Conservation (phyloP, 2,113 vertebrate genomes). For the Shinisaurus crocodilurus region DNA sequence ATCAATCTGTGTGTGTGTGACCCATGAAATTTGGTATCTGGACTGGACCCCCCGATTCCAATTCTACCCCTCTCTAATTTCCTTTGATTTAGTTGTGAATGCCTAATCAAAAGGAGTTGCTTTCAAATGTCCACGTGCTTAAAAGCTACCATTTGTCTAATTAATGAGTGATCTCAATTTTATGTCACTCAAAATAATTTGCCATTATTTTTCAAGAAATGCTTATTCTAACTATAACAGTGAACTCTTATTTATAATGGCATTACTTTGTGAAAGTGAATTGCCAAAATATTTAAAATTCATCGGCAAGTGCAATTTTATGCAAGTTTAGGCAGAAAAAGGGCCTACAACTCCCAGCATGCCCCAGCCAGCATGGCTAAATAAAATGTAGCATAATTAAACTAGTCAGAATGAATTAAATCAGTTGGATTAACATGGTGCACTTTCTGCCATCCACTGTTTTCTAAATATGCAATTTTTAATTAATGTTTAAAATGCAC, state of each 20-base stretch:
- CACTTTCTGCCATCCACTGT: constrained; percentile 51
- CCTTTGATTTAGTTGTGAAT: background rate
- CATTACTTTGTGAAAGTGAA: constrained; percentile 38
- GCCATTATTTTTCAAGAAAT: background rate
- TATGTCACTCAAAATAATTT: background rate
- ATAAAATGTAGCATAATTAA: constrained; percentile 56
- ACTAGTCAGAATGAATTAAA: constrained; percentile 66
- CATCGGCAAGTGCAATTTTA: too few species aligned
- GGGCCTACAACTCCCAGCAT: too few species aligned
- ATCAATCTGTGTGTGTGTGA: background rate
- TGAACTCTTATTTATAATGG: background rate
- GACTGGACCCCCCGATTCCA: background rate
- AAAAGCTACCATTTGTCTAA: background rate
- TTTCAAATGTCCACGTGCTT: background rate
- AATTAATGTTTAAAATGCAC: constrained; percentile 74
- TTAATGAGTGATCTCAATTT: background rate
- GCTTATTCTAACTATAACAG: background rate
- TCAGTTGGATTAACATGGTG: constrained; percentile 43
- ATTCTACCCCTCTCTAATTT: background rate
- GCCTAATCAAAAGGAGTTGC: background rate
- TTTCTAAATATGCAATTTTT: constrained; percentile 58
- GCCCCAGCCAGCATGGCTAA: too few species aligned
- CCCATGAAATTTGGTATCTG: background rate
- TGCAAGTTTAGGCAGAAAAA: too few species aligned
- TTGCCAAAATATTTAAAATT: constrained; percentile 46